Conservation (phyloP, 2,797 vertebrate species). For the Heliangelus exortis region DNA sequence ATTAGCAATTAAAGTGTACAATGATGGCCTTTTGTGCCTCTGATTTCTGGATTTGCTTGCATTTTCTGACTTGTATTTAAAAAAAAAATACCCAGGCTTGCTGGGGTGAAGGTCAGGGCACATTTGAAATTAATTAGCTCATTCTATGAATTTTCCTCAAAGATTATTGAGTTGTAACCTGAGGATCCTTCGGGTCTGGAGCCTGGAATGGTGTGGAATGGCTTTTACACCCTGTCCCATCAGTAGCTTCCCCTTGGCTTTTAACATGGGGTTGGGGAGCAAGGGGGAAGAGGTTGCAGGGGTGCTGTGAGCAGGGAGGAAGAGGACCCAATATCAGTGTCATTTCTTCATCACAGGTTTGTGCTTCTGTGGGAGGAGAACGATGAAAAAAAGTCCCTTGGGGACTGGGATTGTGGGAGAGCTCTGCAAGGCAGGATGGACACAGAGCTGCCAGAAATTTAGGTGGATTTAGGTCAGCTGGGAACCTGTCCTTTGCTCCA, state of each 20-base stretch:
- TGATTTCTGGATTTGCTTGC: not conserved
- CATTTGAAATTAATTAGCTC: not conserved
- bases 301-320: not conserved
- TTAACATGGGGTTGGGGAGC: not conserved
- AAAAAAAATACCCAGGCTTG: not conserved
- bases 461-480: not conserved
- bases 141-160: not conserved
- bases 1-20: not conserved
- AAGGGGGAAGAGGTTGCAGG: not conserved
- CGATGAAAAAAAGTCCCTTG: not conserved
- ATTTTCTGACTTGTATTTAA: not conserved
- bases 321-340: not conserved
- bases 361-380: not conserved
- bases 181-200: not conserved
- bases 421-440: not conserved
- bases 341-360: rapidly evolving
- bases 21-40: not conserved
- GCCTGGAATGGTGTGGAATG: not conserved
- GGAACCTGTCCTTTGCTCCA: not conserved
- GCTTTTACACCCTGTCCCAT: not conserved
- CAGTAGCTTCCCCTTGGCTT: not conserved
- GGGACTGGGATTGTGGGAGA: not conserved
- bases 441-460: not conserved
- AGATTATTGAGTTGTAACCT: not conserved
- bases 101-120: not conserved